Evolutionary conservation across 2,113 vertebrate species (phyloP).

Genomic region (Menura novaehollandiae): DNA sequence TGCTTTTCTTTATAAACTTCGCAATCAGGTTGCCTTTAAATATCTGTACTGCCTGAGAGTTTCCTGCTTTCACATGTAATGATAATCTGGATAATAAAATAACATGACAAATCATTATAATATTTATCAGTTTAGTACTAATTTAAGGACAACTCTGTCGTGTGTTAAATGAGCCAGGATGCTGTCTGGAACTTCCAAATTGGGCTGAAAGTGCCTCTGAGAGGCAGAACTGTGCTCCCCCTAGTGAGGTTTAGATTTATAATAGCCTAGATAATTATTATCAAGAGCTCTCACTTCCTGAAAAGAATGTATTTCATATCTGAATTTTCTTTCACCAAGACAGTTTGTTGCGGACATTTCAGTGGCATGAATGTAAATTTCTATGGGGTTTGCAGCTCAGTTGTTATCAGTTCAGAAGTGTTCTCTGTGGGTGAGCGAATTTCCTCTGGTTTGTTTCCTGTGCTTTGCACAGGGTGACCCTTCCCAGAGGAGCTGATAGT

Average conservation of each 20-base stretch:
- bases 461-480: not conserved
- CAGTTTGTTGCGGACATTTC: not conserved
- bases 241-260: not conserved
- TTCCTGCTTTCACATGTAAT: not conserved
- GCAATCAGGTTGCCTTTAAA: not conserved
- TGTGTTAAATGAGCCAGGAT: not conserved
- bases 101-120: not conserved
- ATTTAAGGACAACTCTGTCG: not conserved
- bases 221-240: not conserved
- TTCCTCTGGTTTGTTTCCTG: not conserved
- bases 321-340: not conserved
- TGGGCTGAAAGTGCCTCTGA: not conserved
- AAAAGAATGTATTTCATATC: not conserved
- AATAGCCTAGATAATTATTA: not conserved
- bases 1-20: not conserved
- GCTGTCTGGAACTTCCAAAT: not conserved
- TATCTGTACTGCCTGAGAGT: not conserved
- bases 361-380: not conserved
- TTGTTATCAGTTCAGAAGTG: not conserved
- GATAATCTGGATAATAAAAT: not conserved
- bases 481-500: not conserved
- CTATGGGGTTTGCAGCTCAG: not conserved
- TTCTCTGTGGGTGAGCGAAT: not conserved
- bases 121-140: not conserved
- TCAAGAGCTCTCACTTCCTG: not conserved